Base-by-base conservation (phyloP, 2,888 invertebrate genomes). In the Sinopyrophorus schimmeli region DNA sequence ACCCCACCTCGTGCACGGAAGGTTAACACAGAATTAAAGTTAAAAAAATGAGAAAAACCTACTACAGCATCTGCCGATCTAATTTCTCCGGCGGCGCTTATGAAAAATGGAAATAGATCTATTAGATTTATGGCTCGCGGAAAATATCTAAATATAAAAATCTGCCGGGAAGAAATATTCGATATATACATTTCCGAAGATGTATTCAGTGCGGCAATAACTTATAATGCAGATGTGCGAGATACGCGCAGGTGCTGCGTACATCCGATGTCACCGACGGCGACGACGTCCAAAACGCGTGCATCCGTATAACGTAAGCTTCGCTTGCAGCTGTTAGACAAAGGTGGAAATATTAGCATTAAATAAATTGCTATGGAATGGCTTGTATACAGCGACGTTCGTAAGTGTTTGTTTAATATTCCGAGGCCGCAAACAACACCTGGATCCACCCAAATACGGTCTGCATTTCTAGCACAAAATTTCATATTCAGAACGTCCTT, bases 371-470 rank as follows among this genome's bases (percentile, higher is more conserved):
- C 42, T 30, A 30, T 20, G 42, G 35, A 41, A 48, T 48, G 42
- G 41, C 30, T 47, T 42, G 48, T 48, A 48, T 34, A 48, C 32
- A 28, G 40, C 28, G 31, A 47, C 51, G 47, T 54, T 35, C 49
- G 50, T 58, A 55, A 59, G 57, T 62, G 60, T 64, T 65, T 65
- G 63, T 59, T 63, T 64, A 64, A 64, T 63, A 64, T 62, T 61
- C 58, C 48, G 51, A 50, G 52, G 52, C 63, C 61, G 55, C 60
- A 59, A 58, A 59, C 60, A 61, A 58, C 65, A 65, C 65, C 65
- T 65, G 65, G 54, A 58, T 57, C 58, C 59, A 41, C 43, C 30
- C 35, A 17, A 12, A 28, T 30, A 24, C 35, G 35, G 18, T 11
- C 10, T 27, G 23, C 20, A 26, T 18, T 17, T 44, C 37, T 18